These are phyloP conservation scores for Paramormyrops hopkinsi DNA, from an alignment of 2,797 vertebrate genomes.

Conservation along the genomic window DNA sequence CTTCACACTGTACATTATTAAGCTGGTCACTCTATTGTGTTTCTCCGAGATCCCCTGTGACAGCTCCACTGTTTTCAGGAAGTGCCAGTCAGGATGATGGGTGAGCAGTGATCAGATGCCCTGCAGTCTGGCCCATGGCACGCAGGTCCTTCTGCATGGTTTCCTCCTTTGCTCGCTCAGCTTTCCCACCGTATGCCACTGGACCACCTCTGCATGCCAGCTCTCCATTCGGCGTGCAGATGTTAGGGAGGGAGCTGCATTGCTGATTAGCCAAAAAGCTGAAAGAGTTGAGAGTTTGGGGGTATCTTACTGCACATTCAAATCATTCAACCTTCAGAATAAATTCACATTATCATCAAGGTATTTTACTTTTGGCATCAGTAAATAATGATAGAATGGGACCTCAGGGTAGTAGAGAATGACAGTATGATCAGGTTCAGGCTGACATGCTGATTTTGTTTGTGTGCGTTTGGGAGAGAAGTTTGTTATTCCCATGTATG, in stretches of 20 bases:
- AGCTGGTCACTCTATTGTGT: neutral
- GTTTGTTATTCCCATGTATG: neutral
- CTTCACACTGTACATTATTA: neutral
- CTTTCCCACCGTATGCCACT: neutral
- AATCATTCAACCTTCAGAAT: neutral
- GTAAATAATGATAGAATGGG: neutral
- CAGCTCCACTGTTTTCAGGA: neutral
- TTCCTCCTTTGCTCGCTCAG: neutral
- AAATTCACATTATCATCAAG: neutral
- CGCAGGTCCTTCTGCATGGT: neutral
- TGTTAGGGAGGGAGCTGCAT: neutral
- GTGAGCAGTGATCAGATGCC: neutral
- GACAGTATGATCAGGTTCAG: neutral
- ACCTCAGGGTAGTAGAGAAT: neutral
- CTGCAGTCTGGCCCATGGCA: neutral
- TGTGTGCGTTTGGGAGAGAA: neutral
- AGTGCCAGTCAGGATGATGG: neutral
- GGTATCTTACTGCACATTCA: neutral
- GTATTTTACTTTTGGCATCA: neutral
- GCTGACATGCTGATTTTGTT: neutral
- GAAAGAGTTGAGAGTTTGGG: neutral
- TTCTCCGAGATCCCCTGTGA: neutral
- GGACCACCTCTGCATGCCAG: neutral
- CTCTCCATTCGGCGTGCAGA: neutral
- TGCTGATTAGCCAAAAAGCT: neutral